Percentiles rank a stretch among this genome's conserved stretches.
Conservation (phyloP, 2,113 vertebrate genomes). For the Hyaena hyaena region DNA sequence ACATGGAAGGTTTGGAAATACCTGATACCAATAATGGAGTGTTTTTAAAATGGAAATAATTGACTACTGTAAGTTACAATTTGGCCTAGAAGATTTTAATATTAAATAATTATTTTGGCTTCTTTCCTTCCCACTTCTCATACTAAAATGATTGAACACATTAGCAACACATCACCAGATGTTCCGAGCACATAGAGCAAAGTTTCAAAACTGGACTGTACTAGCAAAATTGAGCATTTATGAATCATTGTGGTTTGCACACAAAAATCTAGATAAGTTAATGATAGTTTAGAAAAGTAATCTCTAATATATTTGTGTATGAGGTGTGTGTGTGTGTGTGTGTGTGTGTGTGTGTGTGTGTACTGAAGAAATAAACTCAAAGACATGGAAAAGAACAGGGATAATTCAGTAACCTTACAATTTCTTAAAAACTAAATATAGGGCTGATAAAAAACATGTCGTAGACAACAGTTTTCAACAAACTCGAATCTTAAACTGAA, state of each 20-base stretch:
- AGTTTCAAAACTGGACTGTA: background rate
- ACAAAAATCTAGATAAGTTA: background rate
- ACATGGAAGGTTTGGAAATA: background rate
- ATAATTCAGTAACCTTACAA: background rate
- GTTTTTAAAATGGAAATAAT: background rate
- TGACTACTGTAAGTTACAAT: background rate
- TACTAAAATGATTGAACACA: background rate
- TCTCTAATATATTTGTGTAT: accelerated
- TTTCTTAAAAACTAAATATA: background rate
- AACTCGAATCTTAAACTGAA: slow-evolving; percentile 27
- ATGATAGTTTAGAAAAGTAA: slow-evolving; percentile 2
- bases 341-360: background rate
- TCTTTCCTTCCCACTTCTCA: background rate
- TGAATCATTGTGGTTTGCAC: background rate
- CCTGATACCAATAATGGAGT: background rate
- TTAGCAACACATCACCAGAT: background rate
- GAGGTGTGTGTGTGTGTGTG: background rate
- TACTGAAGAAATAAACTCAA: slow-evolving; percentile 6
- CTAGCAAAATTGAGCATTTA: background rate
- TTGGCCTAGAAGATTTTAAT: background rate
- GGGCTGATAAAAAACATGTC: background rate
- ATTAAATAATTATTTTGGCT: background rate
- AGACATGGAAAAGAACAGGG: background rate
- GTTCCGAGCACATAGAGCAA: background rate
- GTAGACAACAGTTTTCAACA: background rate